phyloP scores from a whole-genome alignment of 64 coral and sea anemone genomes.

The Montipora sp. region DNA sequence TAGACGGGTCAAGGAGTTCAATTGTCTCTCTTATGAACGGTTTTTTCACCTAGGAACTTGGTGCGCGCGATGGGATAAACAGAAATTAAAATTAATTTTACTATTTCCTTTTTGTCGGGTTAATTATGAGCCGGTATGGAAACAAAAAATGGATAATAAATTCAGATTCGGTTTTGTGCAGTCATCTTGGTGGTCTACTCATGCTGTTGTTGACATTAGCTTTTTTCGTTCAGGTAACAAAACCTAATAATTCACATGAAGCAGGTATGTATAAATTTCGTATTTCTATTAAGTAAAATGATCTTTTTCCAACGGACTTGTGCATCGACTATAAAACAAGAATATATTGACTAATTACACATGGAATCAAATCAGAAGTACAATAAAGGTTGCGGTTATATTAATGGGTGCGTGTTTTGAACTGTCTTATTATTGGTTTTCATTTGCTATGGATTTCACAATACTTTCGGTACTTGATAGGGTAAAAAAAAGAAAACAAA shows the following conservation, averaged over 20 bases:
- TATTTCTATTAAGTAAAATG: neutral
- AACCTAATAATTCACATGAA: neutral
- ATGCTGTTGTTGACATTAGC: neutral
- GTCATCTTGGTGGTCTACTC: neutral
- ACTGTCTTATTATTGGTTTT: too few relatives aligned
- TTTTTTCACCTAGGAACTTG: neutral
- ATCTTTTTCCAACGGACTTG: too few relatives aligned
- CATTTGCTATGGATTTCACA: too few relatives aligned
- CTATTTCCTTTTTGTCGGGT: neutral
- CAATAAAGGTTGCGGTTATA: too few relatives aligned
- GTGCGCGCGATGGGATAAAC: neutral
- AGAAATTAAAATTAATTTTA: neutral
- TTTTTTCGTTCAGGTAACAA: neutral
- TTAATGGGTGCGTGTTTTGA: too few relatives aligned
- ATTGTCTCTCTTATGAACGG: neutral
- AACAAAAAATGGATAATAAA: neutral
- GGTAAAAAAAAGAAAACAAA: too few relatives aligned
- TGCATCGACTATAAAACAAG: neutral
- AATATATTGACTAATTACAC: too few relatives aligned
- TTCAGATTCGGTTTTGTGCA: neutral
- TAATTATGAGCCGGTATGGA: conserved; percentile 4
- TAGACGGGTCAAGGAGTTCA: conserved; percentile 20
- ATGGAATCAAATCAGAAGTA: too few relatives aligned
- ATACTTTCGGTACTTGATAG: too few relatives aligned
- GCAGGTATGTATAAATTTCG: neutral